These are phyloP conservation scores for Dasysyrphus albostriatus DNA, from an alignment of 2,888 invertebrate genomes.

Conservation along the genomic window DNA sequence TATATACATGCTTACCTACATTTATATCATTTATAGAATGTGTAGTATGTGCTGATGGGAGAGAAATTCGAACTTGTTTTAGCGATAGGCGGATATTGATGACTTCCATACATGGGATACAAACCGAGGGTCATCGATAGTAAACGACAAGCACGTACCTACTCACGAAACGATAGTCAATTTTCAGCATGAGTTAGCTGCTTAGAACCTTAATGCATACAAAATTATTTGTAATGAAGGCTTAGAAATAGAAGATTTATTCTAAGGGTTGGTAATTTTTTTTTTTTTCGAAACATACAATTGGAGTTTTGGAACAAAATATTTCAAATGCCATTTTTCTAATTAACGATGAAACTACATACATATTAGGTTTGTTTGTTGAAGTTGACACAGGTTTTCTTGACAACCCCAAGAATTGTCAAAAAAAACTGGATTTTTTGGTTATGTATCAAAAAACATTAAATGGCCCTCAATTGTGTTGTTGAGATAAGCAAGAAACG, in stretches of 20 bases:
- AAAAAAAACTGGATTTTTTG: too few relatives aligned
- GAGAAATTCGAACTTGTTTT: slow-evolving; percentile 41
- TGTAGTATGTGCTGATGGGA: slow-evolving; percentile 19
- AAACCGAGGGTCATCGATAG: slow-evolving; percentile 9
- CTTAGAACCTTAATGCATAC: neutral
- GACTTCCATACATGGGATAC: slow-evolving; percentile 28
- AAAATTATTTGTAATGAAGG: neutral
- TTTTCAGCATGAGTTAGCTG: neutral
- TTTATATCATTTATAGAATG: slow-evolving; percentile 10
- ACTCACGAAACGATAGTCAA: slow-evolving; percentile 8
- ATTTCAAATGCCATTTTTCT: too few relatives aligned
- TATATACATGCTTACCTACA: neutral
- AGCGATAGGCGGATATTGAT: slow-evolving; percentile 40
- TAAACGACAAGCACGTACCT: slow-evolving; percentile 28
- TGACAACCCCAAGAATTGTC: too few relatives aligned
- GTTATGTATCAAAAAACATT: too few relatives aligned
- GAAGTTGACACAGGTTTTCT: too few relatives aligned
- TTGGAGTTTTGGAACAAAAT: too few relatives aligned
- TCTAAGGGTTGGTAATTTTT: neutral
- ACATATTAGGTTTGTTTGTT: too few relatives aligned
- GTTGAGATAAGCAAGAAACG: too few relatives aligned
- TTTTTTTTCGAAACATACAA: too few relatives aligned
- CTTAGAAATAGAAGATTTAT: neutral
- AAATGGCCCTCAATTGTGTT: too few relatives aligned
- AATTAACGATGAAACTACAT: too few relatives aligned